phyloP scores from a whole-genome alignment of 1,140 invertebrate species.

The Radopholus similis region DNA sequence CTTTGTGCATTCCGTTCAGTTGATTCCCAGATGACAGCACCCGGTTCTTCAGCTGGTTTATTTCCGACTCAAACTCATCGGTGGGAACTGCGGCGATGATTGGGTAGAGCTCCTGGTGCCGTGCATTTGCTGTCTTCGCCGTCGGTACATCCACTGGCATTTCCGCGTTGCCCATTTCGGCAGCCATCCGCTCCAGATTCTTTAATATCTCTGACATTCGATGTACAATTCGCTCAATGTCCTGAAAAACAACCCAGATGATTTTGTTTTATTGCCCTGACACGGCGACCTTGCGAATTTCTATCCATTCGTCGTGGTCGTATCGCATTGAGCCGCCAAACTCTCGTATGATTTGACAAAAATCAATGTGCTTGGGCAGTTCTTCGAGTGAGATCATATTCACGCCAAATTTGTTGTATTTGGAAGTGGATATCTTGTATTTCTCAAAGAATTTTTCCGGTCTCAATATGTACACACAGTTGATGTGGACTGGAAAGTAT shows the following conservation, averaged over 20 bases:
- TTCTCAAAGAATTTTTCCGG: slow-evolving; percentile 31
- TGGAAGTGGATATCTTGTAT: slow-evolving; percentile 24
- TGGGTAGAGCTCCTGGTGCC: slow-evolving; percentile 88
- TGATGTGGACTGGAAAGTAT: slow-evolving; percentile 55
- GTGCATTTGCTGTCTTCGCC: slow-evolving; percentile 81
- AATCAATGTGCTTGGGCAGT: slow-evolving; percentile 30
- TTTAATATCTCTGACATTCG: slow-evolving; percentile 25
- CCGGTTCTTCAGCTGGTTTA: slow-evolving; percentile 48
- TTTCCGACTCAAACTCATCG: slow-evolving; percentile 77
- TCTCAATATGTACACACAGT: slow-evolving; percentile 31
- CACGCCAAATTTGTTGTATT: slow-evolving; percentile 24
- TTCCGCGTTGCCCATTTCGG: slow-evolving; percentile 19
- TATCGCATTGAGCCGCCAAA: slow-evolving; percentile 31
- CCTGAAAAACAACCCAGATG: slow-evolving; percentile 63
- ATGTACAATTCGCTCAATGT: slow-evolving; percentile 23
- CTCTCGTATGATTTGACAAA: slow-evolving; percentile 18
- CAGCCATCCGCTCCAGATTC: slow-evolving; percentile 16
- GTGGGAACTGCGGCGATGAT: slow-evolving; percentile 86
- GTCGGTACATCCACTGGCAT: slow-evolving; percentile 71
- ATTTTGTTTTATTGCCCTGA: background rate
- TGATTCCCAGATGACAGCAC: background rate
- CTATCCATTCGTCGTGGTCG: slow-evolving; percentile 32
- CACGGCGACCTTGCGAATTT: slow-evolving; percentile 14
- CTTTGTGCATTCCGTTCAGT: background rate
- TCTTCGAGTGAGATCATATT: slow-evolving; percentile 28